Conservation (phyloP, 2,888 invertebrate genomes). For the Protonemura montana region DNA sequence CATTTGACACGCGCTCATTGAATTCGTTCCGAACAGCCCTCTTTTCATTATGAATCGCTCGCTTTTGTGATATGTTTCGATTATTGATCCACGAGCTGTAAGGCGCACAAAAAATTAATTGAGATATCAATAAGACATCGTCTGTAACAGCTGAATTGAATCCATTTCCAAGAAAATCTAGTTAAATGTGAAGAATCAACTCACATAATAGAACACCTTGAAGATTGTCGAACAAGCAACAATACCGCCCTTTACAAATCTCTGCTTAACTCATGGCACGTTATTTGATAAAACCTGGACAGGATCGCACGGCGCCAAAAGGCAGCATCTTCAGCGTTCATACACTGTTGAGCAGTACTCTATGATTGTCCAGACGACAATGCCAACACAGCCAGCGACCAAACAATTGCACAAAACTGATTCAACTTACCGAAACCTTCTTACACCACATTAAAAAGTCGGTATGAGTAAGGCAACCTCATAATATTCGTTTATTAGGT, state of each 20-base stretch:
- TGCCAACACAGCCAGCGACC: neutral
- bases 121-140: neutral
- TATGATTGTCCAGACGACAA: neutral
- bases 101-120: constrained; percentile 7
- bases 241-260: neutral
- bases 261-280: neutral
- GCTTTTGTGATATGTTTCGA: neutral
- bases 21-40: neutral
- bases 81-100: neutral
- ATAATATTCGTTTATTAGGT: neutral
- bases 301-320: neutral
- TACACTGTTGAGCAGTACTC: neutral
- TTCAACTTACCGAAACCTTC: neutral
- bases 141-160: neutral
- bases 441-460: neutral
- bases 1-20: no score
- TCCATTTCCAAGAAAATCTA: neutral
- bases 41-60: neutral
- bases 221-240: neutral
- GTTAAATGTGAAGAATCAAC: neutral
- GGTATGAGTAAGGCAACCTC: neutral
- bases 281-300: neutral
- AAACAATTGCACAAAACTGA: neutral
- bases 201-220: neutral
- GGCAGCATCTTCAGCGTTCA: neutral